These are phyloP conservation scores for Cassiopea andromeda DNA, from an alignment of 30 jellyfish, hydroid and myxozoan species.

Conservation along the genomic window DNA sequence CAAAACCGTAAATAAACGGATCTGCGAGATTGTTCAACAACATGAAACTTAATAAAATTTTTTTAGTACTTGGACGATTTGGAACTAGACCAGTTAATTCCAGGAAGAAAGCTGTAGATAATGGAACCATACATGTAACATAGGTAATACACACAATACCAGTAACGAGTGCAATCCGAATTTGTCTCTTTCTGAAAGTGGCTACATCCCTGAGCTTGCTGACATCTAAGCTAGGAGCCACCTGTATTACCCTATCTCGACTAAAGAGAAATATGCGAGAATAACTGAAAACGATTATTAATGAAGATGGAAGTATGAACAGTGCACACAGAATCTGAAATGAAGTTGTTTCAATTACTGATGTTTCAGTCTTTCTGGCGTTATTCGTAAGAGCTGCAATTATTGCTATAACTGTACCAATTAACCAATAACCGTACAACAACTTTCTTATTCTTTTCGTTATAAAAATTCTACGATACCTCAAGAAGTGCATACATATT, in stretches of 20 bases:
- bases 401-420: background rate
- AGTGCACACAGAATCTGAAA: background rate
- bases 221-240: background rate
- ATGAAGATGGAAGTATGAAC: background rate
- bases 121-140: background rate
- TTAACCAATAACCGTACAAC: background rate
- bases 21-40: background rate
- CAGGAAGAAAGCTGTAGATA: background rate
- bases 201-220: background rate
- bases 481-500: background rate
- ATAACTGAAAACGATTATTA: background rate
- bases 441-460: background rate
- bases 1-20: background rate
- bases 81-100: background rate
- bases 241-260: background rate
- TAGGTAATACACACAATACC: background rate
- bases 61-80: background rate
- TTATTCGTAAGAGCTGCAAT: background rate
- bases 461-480: background rate
- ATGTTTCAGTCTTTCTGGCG: background rate
- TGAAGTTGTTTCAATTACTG: background rate
- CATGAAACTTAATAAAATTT: background rate
- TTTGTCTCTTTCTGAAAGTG: background rate
- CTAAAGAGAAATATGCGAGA: background rate
- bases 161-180: background rate